These are phyloP conservation scores for Helicorthomorpha holstii DNA, from an alignment of 1,140 invertebrate species.

Conservation along the genomic window DNA sequence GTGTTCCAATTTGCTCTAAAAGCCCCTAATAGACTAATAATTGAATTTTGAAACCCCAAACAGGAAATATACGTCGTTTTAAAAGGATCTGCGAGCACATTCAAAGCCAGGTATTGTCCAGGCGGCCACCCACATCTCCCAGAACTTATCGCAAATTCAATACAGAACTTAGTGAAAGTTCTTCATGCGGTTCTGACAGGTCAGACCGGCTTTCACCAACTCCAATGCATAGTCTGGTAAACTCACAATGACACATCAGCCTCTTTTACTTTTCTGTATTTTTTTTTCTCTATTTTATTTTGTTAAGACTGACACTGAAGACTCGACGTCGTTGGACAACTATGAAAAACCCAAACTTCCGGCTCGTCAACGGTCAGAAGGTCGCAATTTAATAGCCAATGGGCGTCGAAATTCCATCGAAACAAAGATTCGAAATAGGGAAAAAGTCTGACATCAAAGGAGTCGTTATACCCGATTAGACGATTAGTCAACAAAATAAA, in stretches of 20 bases:
- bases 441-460: constrained; percentile 3
- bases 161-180: constrained; percentile 54
- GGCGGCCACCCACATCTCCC: constrained; percentile 47
- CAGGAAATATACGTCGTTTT: constrained; percentile 86
- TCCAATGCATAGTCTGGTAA: constrained; percentile 11
- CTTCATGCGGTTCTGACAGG: constrained; percentile 62
- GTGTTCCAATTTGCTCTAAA: too few relatives aligned
- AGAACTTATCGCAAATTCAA: constrained; percentile 37
- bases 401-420: not conserved
- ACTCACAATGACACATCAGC: not conserved
- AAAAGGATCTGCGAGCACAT: constrained; percentile 91
- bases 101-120: constrained; percentile 65
- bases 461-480: too few relatives aligned
- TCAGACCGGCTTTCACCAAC: constrained; percentile 46
- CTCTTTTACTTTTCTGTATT: not conserved
- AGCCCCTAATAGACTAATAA: too few relatives aligned
- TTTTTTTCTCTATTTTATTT: constrained; percentile 1
- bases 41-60: too few relatives aligned
- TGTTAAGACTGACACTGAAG: not conserved
- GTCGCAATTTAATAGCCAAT: not conserved
- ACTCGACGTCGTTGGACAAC: not conserved
- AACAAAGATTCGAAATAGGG: not conserved
- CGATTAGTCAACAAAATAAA: too few relatives aligned
- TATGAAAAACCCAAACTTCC: not conserved
- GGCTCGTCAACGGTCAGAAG: not conserved